Evolutionary conservation across 2,113 vertebrate species (phyloP).

Genomic region (Tachysurus vachellii): DNA sequence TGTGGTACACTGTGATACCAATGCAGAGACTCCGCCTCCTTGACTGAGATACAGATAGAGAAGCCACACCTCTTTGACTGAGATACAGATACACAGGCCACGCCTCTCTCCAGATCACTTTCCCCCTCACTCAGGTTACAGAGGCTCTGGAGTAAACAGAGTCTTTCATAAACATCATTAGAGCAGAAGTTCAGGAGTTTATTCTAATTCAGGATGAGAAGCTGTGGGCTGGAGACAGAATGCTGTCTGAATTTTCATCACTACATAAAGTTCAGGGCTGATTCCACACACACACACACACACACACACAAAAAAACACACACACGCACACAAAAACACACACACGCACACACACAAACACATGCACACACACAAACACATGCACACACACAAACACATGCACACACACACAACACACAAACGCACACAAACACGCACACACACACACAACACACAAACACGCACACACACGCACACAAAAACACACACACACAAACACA

Average conservation of each 20-base stretch:
- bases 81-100: not conserved
- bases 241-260: constrained; percentile 36
- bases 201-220: constrained; percentile 43
- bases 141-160: not conserved
- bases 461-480: no score
- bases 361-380: no score
- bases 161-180: constrained; percentile 42
- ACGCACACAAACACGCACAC: no score
- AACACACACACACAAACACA: no score
- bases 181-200: not conserved
- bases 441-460: no score
- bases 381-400: no score
- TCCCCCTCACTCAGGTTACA: not conserved
- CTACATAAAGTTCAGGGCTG: not conserved
- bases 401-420: no score
- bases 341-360: no score
- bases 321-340: no score
- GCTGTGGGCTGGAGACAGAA: not conserved
- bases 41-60: not conserved
- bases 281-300: not conserved
- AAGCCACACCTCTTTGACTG: not conserved
- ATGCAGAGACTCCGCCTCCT: not conserved
- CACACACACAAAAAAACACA: not conserved
- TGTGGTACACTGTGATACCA: no score
- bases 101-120: not conserved